Conservation (phyloP, 2,113 vertebrate species). For the Podarcis muralis region DNA sequence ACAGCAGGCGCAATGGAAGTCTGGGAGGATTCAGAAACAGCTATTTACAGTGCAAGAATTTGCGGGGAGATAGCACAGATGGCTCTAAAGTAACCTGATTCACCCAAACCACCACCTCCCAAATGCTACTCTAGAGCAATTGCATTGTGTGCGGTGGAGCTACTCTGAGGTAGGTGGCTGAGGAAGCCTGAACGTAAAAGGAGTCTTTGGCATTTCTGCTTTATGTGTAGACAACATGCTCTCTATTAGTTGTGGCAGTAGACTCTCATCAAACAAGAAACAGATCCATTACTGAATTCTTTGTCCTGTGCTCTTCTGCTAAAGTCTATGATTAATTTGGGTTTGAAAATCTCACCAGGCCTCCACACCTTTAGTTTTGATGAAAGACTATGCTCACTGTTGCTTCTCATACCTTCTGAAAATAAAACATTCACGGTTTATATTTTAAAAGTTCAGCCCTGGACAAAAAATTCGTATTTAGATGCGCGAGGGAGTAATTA, state of each 20-base stretch:
- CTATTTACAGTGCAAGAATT: slow-evolving; percentile 22
- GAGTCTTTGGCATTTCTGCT: slow-evolving; percentile 54
- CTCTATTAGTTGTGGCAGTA: slow-evolving; percentile 66
- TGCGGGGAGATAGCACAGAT: slow-evolving; percentile 35
- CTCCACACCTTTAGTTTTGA: slow-evolving; percentile 18
- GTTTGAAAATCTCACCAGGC: slow-evolving; percentile 53
- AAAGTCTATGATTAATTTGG: slow-evolving; percentile 47
- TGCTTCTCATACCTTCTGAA: not conserved
- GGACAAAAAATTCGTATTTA: not conserved
- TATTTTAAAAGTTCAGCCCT: not conserved
- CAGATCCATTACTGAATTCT: slow-evolving; percentile 67
- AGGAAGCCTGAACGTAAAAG: not conserved
- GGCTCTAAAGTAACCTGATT: slow-evolving; percentile 57
- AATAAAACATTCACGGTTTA: not conserved
- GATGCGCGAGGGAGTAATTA: not conserved
- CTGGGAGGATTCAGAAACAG: slow-evolving; percentile 30
- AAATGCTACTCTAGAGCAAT: not conserved
- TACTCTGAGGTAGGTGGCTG: not conserved
- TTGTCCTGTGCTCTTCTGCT: slow-evolving; percentile 57
- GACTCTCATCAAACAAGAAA: slow-evolving; percentile 71
- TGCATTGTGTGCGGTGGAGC: not conserved
- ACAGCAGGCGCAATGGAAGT: slow-evolving; percentile 36
- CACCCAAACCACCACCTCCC: not conserved
- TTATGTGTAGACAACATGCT: slow-evolving; percentile 48
- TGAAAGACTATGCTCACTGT: slow-evolving; percentile 38